Evolutionary conservation across 2,113 vertebrate genomes (phyloP).

Genomic region (Triplophysa rosa): DNA sequence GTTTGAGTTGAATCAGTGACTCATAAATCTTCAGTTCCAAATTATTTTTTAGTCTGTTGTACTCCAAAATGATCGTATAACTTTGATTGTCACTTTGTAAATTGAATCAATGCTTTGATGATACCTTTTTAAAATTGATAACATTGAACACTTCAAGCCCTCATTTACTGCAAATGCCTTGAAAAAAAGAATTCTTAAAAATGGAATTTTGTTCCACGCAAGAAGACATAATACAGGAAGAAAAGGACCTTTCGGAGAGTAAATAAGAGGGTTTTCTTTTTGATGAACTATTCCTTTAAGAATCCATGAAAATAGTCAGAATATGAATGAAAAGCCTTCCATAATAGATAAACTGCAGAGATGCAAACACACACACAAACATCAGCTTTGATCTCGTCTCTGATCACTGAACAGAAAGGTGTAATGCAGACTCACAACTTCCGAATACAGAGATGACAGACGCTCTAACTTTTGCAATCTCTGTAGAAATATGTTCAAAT

Average conservation of each 20-base stretch:
- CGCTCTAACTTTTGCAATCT: constrained; percentile 24
- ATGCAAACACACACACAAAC: constrained; percentile 12
- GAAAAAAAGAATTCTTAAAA: no score
- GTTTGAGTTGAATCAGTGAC: no score
- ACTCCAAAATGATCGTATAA: no score
- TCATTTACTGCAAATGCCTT: not conserved
- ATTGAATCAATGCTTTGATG: not conserved
- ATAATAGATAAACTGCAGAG: constrained; percentile 3
- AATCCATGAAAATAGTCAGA: not conserved
- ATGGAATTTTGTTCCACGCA: no score
- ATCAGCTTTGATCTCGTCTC: constrained; percentile 32
- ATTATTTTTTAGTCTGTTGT: no score
- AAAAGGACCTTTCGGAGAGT: not conserved
- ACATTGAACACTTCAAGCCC: not conserved
- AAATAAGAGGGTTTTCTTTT: constrained; percentile 3
- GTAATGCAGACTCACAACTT: constrained; percentile 22
- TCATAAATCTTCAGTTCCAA: no score
- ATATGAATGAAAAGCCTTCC: constrained; percentile 9
- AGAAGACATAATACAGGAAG: not conserved
- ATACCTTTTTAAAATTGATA: not conserved
- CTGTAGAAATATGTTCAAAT: constrained; percentile 8
- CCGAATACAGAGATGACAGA: constrained; percentile 23
- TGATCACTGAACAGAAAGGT: constrained; percentile 32
- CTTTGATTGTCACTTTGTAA: no score
- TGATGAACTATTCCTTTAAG: constrained; percentile 3